Evolutionary conservation across 2,113 vertebrate species (phyloP).

Genomic region (Embiotoca jacksoni): DNA sequence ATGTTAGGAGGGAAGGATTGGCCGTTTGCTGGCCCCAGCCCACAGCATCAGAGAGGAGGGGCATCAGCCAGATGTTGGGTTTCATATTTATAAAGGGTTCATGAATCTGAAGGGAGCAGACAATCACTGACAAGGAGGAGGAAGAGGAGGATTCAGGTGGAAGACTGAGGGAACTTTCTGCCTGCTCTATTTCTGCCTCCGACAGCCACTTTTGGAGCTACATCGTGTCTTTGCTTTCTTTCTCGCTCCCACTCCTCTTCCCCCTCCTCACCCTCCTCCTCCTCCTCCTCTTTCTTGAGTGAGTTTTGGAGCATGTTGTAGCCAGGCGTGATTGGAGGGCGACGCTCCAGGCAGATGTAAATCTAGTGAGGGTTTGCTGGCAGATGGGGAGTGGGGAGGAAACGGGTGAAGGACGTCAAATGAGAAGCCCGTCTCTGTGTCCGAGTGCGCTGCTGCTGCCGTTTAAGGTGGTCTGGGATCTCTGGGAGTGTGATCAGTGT

Average conservation of each 20-base stretch:
- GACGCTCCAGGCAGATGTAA: constrained; percentile 50
- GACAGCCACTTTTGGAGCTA: constrained; percentile 33
- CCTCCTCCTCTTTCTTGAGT: constrained; percentile 42
- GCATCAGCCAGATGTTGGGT: constrained; percentile 65
- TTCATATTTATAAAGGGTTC: constrained; percentile 56
- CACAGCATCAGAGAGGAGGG: constrained; percentile 38
- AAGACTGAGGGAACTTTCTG: constrained; percentile 34
- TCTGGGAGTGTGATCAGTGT: constrained; percentile 12
- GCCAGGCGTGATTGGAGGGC: constrained; percentile 47
- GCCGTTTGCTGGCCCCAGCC: constrained; percentile 57
- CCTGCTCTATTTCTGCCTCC: constrained; percentile 50
- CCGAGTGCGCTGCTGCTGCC: constrained; percentile 15
- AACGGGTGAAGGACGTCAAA: constrained; percentile 45
- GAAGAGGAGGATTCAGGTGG: constrained; percentile 51
- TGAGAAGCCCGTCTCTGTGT: constrained; percentile 30
- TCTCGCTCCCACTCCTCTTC: constrained; percentile 49
- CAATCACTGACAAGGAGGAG: constrained; percentile 34
- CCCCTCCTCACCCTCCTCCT: constrained; percentile 47
- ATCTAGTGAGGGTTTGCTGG: constrained; percentile 53
- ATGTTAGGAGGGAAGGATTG: constrained; percentile 65
- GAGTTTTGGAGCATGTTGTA: constrained; percentile 52
- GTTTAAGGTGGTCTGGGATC: constrained; percentile 32
- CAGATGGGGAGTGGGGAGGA: background rate
- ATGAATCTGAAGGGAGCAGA: constrained; percentile 19
- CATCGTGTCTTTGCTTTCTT: constrained; percentile 34